A percentile compares a stretch with the other conserved stretches of the same genome.
Evolutionary conservation across 2,797 vertebrate genomes (phyloP).

Genomic region (Vipera ursinii): DNA sequence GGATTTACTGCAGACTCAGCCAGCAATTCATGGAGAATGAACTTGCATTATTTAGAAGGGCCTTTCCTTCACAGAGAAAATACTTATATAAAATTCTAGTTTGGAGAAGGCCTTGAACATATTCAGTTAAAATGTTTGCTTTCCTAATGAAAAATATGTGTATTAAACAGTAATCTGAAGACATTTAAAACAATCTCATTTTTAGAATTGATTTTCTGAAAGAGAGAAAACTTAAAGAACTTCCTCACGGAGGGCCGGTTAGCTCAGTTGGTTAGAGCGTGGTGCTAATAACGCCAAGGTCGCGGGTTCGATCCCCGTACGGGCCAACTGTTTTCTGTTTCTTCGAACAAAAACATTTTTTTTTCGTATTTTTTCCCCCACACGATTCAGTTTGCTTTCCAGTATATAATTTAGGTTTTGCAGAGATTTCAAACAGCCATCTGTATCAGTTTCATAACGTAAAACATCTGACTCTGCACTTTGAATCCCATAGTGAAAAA

Average conservation of each 20-base stretch:
- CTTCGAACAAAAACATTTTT: rapidly evolving
- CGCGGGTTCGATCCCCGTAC: slow-evolving; percentile 65
- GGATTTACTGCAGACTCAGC: not conserved
- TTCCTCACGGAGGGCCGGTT: rapidly evolving
- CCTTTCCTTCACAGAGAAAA: not conserved
- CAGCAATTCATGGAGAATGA: not conserved
- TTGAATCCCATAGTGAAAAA: no score
- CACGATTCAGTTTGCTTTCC: not conserved
- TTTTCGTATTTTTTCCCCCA: not conserved
- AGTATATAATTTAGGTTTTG: not conserved
- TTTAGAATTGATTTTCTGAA: not conserved
- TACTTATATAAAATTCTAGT: not conserved
- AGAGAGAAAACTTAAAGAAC: rapidly evolving
- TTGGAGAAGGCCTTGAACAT: not conserved
- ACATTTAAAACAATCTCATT: not conserved
- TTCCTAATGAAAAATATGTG: not conserved
- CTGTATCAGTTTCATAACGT: not conserved
- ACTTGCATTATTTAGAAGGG: no score
- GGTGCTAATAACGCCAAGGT: slow-evolving; percentile 31
- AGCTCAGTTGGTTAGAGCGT: slow-evolving; percentile 43
- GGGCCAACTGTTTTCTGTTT: not conserved
- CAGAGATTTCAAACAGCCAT: not conserved
- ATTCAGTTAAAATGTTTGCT: not conserved
- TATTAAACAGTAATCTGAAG: not conserved
- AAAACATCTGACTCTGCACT: not conserved